phyloP scores from a whole-genome alignment of 2,888 invertebrate genomes.

The Aspidiotus rigidus region DNA sequence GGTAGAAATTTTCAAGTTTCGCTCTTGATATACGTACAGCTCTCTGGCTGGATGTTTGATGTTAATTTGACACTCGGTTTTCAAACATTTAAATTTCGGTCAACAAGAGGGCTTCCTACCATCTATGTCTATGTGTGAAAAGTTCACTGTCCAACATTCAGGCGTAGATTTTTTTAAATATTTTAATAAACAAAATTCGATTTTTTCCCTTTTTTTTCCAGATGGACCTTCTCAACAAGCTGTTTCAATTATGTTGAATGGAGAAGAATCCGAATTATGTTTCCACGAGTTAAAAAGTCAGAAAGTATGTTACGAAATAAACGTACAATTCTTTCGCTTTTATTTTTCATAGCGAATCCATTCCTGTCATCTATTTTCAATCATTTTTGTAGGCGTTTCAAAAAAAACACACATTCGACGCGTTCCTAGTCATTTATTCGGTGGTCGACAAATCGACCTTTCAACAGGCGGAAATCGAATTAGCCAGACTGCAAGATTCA shows the following conservation, averaged over 20 bases:
- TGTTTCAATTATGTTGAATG: conserved; percentile 85
- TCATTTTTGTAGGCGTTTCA: conserved; percentile 19
- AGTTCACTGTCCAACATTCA: no score
- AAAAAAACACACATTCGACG: conserved; percentile 50
- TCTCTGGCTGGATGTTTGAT: no score
- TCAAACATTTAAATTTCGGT: no score
- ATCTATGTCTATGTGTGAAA: no score
- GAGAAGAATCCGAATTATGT: conserved; percentile 83
- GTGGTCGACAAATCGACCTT: conserved; percentile 85
- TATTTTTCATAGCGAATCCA: no score
- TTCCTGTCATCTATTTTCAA: neutral
- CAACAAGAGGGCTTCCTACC: no score
- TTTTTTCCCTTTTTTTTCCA: conserved; percentile 39
- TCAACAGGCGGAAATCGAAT: conserved; percentile 68
- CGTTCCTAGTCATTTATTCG: conserved; percentile 80
- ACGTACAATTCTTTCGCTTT: no score
- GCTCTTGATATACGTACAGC: no score
- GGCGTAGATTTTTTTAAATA: no score
- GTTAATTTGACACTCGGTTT: no score
- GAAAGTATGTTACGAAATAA: conserved; percentile 49
- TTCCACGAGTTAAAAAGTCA: conserved; percentile 66
- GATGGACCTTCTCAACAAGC: conserved; percentile 69
- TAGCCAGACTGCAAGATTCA: conserved; percentile 66
- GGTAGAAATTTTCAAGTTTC: no score
- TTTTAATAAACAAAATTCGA: neutral